Evolutionary conservation across 2,797 vertebrate genomes (phyloP), one percentile per base, ranked within the genome.

Genomic region (Furcifer pardalis): DNA sequence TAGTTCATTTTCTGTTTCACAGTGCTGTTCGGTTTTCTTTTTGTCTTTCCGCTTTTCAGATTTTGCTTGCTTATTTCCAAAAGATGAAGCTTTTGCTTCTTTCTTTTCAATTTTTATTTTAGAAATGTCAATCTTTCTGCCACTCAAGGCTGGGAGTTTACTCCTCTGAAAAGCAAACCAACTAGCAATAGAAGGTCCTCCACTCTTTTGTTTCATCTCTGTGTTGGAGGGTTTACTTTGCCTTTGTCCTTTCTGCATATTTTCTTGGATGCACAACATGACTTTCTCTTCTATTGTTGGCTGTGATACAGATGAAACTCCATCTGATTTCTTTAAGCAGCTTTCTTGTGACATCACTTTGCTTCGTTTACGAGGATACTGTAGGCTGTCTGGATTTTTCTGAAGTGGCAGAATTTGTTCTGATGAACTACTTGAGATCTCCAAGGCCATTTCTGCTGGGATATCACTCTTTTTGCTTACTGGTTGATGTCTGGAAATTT

Each of bases 201-300:
- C 97, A 0, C 96, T 96, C 93, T 96, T 98, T n/a, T 96, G 97
- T 83, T 97, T 98, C 5, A 85, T 87, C 93, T 98, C 98, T 0
- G 46, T 91, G 62, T 94, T 93, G 1, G 95, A 94, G 6, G 96
- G 92, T 90, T 97, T 98, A 87, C 94, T 95, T 92, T 97, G 97
- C 25, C 95, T 97, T 90, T 98, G 98, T 91, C 96, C 97, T 92
- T 97, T 98, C 79, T 98, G 97, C 88, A 98, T 73, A 21, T 99
- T 99, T 89, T 98, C 96, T 86, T 98, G 96, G 77, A 99, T 99
- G 85, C 98, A 97, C 94, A 98, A 95, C 98, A 99, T 99, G 93
- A 99, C 98, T 93, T 98, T 98, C 92, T 98, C 98, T 92, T 98
- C 98, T 17, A 99, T 99, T 42, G 97, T 97, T 87, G 97, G 96